These are phyloP conservation scores for Semibalanus balanoides DNA, from an alignment of 1,140 invertebrate species.

Conservation along the genomic window DNA sequence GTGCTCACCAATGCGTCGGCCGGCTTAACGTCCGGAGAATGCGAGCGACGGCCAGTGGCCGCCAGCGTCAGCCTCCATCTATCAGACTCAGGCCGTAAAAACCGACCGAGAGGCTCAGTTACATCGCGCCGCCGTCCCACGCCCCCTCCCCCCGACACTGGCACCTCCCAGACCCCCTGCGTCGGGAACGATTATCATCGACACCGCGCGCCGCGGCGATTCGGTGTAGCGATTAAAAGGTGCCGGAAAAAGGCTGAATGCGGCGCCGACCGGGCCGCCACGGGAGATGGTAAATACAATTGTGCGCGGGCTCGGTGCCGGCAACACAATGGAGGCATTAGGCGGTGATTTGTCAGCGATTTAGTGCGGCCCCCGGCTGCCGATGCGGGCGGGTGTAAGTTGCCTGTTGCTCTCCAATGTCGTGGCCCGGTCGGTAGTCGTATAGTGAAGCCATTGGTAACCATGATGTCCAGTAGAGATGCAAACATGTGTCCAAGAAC, in stretches of 20 bases:
- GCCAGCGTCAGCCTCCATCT: not conserved
- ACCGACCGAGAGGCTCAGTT: not conserved
- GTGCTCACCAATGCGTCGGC: not conserved
- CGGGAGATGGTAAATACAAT: not conserved
- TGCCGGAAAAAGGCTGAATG: not conserved
- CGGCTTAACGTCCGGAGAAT: not conserved
- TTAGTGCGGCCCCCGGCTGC: no score
- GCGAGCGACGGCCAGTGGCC: not conserved
- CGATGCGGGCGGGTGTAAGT: no score
- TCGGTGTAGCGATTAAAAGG: not conserved
- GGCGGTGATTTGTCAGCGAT: not conserved
- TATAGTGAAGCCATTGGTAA: no score
- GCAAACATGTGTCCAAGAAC: no score
- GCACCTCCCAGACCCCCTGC: no score
- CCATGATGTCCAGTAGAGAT: no score
- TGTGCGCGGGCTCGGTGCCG: not conserved
- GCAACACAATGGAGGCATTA: not conserved
- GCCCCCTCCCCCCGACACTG: no score
- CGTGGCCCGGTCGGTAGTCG: no score
- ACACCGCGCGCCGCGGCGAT: not conserved
- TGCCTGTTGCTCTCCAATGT: no score
- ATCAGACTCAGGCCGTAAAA: not conserved
- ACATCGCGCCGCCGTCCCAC: no score
- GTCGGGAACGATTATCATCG: not conserved
- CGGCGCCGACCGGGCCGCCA: no score